Percentiles rank a stretch among this genome's conserved stretches.
Conservation (phyloP, 2,888 invertebrate genomes). For the Galerucella nymphaeae region DNA sequence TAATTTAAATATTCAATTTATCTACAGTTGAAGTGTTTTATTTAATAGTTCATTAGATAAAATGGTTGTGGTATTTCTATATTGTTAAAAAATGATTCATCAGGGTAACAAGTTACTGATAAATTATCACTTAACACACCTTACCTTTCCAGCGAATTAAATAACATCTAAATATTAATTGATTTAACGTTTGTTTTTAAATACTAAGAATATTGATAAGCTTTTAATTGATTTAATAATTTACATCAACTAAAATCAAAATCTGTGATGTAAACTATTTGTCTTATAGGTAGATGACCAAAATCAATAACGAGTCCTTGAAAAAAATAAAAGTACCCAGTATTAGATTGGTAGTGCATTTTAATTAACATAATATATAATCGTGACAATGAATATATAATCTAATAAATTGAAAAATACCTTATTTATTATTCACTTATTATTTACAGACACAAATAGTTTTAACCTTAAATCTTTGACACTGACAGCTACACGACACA, state of each 20-base stretch:
- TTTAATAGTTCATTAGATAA: background rate
- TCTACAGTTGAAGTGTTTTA: no score
- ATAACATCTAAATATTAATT: background rate
- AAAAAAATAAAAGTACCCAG: constrained; percentile 18
- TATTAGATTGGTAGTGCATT: background rate
- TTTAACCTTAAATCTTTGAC: constrained; percentile 34
- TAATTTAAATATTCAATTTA: no score
- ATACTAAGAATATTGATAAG: background rate
- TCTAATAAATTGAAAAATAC: constrained; percentile 21
- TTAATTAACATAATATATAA: constrained; percentile 3
- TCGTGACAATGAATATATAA: constrained; percentile 11
- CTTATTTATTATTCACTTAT: constrained; percentile 35
- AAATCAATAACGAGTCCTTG: constrained; percentile 35
- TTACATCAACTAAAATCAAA: background rate
- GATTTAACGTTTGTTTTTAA: background rate
- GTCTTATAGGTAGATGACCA: constrained; percentile 10
- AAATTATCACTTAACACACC: constrained; percentile 1
- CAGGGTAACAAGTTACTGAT: background rate
- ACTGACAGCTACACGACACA: background rate
- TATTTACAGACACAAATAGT: constrained; percentile 33
- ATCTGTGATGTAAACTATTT: constrained; percentile 8
- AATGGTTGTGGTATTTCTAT: background rate
- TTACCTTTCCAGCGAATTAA: background rate
- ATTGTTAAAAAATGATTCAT: background rate
- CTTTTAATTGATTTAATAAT: background rate